Base-by-base conservation (phyloP, 2,888 invertebrate genomes). In the Chrysolina americana region DNA sequence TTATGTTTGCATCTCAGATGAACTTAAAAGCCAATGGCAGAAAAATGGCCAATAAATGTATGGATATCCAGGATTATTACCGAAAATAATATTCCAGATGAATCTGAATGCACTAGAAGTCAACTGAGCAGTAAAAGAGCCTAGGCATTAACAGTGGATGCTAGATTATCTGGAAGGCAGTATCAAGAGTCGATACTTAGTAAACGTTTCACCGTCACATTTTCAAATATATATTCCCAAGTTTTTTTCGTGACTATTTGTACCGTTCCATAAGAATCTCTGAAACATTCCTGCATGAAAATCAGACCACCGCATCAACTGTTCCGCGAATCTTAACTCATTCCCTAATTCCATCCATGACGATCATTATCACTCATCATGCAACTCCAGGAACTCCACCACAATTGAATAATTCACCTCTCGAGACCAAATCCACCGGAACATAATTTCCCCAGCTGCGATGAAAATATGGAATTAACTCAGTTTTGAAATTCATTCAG, bases 391-490 rank as follows among this genome's bases (percentile, higher is more conserved):
- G 59, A 59, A 28, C 13, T 59, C 59, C 36, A 21, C 53, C n/a
- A 8, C 28, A 36, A 59, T 59, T 59, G 59, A 59, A 59, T 59
- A 28, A 59, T 59, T 59, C 59, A 59, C 36, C 59, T 59, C 28
- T 28, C n/a, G 59, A 59, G 59, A 59, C 23, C 36, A n/a, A 59
- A 59, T 59, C 59, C 59, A 15, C 11, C 59, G 9, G 59, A 23
- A 36, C 36, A 59, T 59, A 59, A 59, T 59, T 59, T 59, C 36
- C 59, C 59, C 53, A 53, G 59, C 36, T n/a, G 59, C 59, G 59
- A 23, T 23, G 59, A 59, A 59, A 59, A 59, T 59, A 59, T 59
- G 59, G 59, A 59, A 59, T 59, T 59, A 59, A 28, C 59, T 59
- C 59, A n/a, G 59, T 59, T 59, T 36, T 59, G 59, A 23, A 36